These are phyloP conservation scores for Phymastichus coffea DNA, from an alignment of 1,140 invertebrate species.

Conservation along the genomic window DNA sequence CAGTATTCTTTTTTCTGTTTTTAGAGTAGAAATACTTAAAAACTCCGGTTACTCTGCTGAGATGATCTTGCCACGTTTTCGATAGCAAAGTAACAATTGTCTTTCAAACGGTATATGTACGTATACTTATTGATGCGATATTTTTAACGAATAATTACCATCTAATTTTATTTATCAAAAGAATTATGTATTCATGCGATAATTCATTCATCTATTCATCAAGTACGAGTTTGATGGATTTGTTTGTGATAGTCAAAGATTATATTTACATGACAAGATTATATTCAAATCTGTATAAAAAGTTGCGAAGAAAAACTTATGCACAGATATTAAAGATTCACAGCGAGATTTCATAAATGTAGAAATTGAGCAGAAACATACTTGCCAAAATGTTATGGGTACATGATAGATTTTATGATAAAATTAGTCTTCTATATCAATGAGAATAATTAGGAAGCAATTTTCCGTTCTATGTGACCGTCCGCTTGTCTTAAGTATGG, in stretches of 20 bases:
- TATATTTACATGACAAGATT: slow-evolving; percentile 8
- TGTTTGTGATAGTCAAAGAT: slow-evolving; percentile 18
- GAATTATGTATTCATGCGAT: slow-evolving; percentile 6
- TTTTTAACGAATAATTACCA: slow-evolving; percentile 7
- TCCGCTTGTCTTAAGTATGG: slow-evolving; percentile 37
- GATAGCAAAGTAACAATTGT: slow-evolving; percentile 1
- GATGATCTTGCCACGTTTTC: not conserved
- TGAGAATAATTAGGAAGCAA: slow-evolving; percentile 25
- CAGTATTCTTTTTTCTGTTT: too few species aligned
- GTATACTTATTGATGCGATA: slow-evolving; percentile 23
- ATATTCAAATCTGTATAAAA: slow-evolving; percentile 21
- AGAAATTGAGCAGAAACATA: slow-evolving; percentile 22
- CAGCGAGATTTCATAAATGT: too few species aligned
- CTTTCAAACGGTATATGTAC: slow-evolving; percentile 12
- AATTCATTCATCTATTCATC: not conserved
- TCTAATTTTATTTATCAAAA: slow-evolving; percentile 17
- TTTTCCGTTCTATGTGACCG: slow-evolving; percentile 35
- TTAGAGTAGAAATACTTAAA: too few species aligned
- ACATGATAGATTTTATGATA: slow-evolving; percentile 12
- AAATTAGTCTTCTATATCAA: slow-evolving; percentile 21
- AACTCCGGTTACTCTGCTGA: not conserved
- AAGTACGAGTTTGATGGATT: not conserved
- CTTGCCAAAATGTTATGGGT: slow-evolving; percentile 11
- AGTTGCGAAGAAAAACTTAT: too few species aligned
- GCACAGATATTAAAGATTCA: too few species aligned